Conservation (phyloP, 2,113 vertebrate genomes). For the Microcebus jonahi region DNA sequence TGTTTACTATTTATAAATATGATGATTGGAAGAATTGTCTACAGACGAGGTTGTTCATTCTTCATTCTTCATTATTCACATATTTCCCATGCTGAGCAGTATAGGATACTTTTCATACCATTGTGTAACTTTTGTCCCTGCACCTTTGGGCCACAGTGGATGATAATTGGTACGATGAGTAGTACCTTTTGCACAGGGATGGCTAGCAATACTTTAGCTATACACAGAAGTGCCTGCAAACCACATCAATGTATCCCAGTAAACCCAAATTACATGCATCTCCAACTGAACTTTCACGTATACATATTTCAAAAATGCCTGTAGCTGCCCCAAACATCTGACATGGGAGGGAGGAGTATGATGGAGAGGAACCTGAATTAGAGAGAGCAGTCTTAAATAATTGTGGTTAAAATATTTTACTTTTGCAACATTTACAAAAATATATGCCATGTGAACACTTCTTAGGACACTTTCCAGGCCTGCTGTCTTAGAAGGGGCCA, state of each 20-base stretch:
- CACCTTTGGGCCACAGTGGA: neutral
- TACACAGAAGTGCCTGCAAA: neutral
- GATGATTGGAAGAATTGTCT: constrained; percentile 6
- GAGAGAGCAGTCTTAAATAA: neutral
- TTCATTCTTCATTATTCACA: constrained; percentile 7
- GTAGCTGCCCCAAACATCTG: neutral
- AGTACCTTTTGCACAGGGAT: neutral
- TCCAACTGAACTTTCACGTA: neutral
- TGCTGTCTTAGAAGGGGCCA: neutral
- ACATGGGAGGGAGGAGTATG: neutral
- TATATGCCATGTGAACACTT: neutral
- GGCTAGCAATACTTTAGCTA: neutral
- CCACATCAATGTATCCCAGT: neutral
- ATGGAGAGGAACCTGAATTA: neutral
- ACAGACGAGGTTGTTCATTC: neutral
- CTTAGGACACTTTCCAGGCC: neutral
- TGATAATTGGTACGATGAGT: neutral
- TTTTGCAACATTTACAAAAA: neutral
- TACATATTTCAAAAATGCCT: neutral
- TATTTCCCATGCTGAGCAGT: neutral
- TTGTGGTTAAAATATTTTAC: neutral
- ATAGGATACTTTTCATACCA: neutral
- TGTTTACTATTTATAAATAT: constrained; percentile 7
- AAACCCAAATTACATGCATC: neutral
- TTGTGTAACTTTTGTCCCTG: neutral